Evolutionary conservation across 2,113 vertebrate species (phyloP).

Genomic region (Rutilus rutilus): DNA sequence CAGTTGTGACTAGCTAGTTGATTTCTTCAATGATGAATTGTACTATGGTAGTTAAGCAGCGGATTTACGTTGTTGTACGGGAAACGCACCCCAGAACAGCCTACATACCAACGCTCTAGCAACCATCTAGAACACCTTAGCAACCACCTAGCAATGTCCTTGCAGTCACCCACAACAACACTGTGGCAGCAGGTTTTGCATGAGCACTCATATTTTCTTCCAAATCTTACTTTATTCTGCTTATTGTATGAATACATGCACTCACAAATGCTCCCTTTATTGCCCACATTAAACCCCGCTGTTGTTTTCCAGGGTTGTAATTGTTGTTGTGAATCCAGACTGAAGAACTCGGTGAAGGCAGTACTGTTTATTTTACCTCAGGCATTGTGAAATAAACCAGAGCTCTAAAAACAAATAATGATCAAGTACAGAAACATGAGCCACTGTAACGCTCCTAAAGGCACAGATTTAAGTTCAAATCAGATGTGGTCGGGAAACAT

Average conservation of each 20-base stretch:
- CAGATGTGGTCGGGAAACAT: neutral
- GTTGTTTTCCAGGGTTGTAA: constrained; percentile 1
- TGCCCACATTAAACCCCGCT: neutral
- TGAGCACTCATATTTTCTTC: neutral
- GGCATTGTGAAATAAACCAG: neutral
- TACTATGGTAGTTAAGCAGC: too few relatives aligned
- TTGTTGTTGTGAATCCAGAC: neutral
- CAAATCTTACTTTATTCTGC: neutral
- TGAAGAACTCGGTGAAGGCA: neutral
- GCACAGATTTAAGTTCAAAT: neutral
- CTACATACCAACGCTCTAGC: too few relatives aligned
- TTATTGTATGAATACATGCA: neutral
- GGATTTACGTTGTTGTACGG: too few relatives aligned
- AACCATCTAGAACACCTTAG: too few relatives aligned
- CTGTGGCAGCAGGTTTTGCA: neutral
- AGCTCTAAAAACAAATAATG: constrained; percentile 15
- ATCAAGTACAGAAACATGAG: neutral
- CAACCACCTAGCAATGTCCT: too few relatives aligned
- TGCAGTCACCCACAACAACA: neutral
- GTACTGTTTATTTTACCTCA: neutral
- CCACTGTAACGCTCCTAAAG: constrained; percentile 3
- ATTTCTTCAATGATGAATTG: too few relatives aligned
- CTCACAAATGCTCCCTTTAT: neutral
- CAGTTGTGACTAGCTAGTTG: too few relatives aligned
- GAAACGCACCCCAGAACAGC: too few relatives aligned